Percentiles rank a stretch among this genome's conserved stretches.
These are phyloP conservation scores for Caradrina clavipalpis DNA, from an alignment of 2,888 invertebrate species.

Conservation along the genomic window DNA sequence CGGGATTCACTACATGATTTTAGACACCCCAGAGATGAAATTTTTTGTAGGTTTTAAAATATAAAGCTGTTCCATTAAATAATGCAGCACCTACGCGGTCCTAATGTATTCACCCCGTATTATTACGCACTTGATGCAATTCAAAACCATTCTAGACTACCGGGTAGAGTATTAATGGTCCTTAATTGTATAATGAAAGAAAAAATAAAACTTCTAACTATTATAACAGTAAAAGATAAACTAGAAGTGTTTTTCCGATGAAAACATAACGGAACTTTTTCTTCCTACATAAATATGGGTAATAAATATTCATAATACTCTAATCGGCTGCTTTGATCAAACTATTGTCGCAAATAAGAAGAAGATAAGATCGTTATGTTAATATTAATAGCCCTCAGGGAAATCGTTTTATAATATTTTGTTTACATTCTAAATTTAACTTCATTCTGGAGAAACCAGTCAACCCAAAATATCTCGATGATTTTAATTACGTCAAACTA, in stretches of 20 bases:
- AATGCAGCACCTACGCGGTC: too few relatives aligned
- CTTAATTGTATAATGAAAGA: neutral
- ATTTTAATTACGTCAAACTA: too few relatives aligned
- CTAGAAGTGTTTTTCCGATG: neutral
- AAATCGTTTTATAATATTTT: conserved; percentile 34
- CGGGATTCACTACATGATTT: too few relatives aligned
- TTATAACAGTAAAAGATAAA: neutral
- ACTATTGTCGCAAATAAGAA: neutral
- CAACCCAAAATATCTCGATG: too few relatives aligned
- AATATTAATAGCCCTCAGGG: conserved; percentile 12
- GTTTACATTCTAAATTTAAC: conserved; percentile 5
- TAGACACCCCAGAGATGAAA: too few relatives aligned
- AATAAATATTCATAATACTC: neutral
- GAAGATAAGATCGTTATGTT: too few relatives aligned
- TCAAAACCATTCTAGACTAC: neutral
- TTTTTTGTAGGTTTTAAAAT: too few relatives aligned
- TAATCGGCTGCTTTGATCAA: conserved; percentile 1
- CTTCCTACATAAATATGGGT: neutral
- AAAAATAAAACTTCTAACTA: neutral
- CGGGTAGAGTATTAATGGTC: neutral
- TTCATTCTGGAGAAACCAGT: neutral
- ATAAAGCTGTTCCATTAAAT: too few relatives aligned
- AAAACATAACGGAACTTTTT: neutral
- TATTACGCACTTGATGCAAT: neutral
- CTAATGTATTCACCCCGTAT: too few relatives aligned